A percentile compares a stretch with the other conserved stretches of the same genome.
Conservation (phyloP, 2,888 invertebrate genomes). For the Drosophila kambysellisi region DNA sequence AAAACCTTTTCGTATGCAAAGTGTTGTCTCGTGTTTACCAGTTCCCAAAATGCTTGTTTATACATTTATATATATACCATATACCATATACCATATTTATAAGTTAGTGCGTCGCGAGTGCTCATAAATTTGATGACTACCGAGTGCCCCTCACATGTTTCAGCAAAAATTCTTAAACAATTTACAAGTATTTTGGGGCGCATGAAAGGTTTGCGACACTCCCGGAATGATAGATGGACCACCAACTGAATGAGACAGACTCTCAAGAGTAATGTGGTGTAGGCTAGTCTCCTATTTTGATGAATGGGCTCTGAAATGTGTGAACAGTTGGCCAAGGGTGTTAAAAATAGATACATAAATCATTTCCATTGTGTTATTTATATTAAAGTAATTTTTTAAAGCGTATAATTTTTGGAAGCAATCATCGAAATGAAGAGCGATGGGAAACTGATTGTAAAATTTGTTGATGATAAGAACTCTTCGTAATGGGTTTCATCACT, state of each 20-base stretch:
- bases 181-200: slow-evolving; percentile 49
- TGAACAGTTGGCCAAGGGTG: slow-evolving; percentile 29
- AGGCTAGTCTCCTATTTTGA: slow-evolving; percentile 24
- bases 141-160: slow-evolving; percentile 46
- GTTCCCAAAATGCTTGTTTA: slow-evolving; percentile 44
- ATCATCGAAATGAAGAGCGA: neutral
- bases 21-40: slow-evolving; percentile 58
- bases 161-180: slow-evolving; percentile 21
- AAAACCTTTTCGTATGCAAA: slow-evolving; percentile 71
- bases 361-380: slow-evolving; percentile 10
- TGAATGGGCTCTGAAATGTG: slow-evolving; percentile 44
- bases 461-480: too few relatives aligned
- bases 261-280: slow-evolving; percentile 30
- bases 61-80: slow-evolving; percentile 18
- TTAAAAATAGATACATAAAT: slow-evolving; percentile 17
- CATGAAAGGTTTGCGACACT: slow-evolving; percentile 53
- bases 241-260: slow-evolving; percentile 34
- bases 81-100: slow-evolving; percentile 59
- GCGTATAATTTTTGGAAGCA: neutral
- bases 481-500: neutral
- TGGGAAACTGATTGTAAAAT: neutral
- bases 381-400: neutral
- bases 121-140: slow-evolving; percentile 76
- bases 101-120: slow-evolving; percentile 76
- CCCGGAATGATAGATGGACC: slow-evolving; percentile 50